Evolutionary conservation across 2,113 vertebrate species (phyloP).

Genomic region (Syngnathus typhle): DNA sequence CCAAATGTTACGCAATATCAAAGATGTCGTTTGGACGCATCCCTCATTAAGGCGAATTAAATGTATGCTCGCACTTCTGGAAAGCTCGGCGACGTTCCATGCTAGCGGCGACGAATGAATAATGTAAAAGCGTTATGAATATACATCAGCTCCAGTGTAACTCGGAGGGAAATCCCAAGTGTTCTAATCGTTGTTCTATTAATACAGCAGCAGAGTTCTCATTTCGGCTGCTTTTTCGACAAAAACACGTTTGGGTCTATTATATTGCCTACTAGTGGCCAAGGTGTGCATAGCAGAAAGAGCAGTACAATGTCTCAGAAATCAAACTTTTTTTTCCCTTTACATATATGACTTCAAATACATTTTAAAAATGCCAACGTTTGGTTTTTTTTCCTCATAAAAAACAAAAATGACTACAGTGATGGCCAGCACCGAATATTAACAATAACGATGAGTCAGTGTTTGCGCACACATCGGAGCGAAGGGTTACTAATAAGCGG

Average conservation of each 20-base stretch:
- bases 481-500: not conserved
- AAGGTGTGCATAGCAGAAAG: no score
- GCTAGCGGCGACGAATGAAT: slow-evolving; percentile 28
- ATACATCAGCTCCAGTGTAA: slow-evolving; percentile 28
- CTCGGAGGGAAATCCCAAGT: slow-evolving; percentile 15
- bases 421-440: slow-evolving; percentile 16
- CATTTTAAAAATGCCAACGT: not conserved
- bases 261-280: no score
- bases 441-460: slow-evolving; percentile 47
- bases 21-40: not conserved
- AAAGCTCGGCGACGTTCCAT: slow-evolving; percentile 8
- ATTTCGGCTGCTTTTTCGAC: not conserved
- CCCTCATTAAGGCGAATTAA: not conserved
- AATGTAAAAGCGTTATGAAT: slow-evolving; percentile 25
- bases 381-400: no score
- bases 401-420: not conserved
- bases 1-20: slow-evolving; percentile 45
- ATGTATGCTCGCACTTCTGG: not conserved
- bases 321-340: no score
- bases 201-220: not conserved
- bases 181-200: slow-evolving; percentile 9
- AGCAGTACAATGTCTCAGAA: no score
- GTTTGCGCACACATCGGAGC: slow-evolving; percentile 34
- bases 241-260: not conserved
- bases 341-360: not conserved